Base-by-base conservation (phyloP, 1,140 invertebrate species). In the Hirudo medicinalis region DNA sequence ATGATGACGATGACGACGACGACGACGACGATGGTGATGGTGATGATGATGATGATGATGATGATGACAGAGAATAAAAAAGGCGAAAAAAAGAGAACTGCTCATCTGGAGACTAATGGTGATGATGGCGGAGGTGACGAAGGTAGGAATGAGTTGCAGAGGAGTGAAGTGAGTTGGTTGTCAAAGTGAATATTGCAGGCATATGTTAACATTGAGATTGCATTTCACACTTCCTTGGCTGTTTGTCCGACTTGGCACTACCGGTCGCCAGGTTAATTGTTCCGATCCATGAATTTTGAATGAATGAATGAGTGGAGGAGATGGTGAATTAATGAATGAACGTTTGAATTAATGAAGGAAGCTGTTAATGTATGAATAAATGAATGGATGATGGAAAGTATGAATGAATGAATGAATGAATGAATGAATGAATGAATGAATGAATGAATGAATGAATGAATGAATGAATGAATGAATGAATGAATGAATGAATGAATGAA, bases 91-190 rank as follows among this genome's bases (percentile, higher is more conserved):
- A 49, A 13, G 43, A 13, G 43, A 49, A 17, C 43, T 9, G 43
- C 11, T 17, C 9, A 11, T 49, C 43, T 17, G 43, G 43, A 49
- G 43, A 49, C 11, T 49, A 49, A 32, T 63, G 57, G 57, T 63
- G 57, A 63, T 63, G 57, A 63, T 63, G 57, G 29, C 57, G 57
- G 29, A 25, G 57, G 29, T 63, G 57, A 63, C 19, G 57, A 63
- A 15, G 57, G 29, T n/a, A 63, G 20, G 57, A 63, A 32, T 22
- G 29, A 32, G 57, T 15, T 11, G 57, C 22, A 15, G 57, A 63
- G 19, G 57, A 63, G 57, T 13, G 29, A 22, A 32, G 15, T 20
- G 29, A 63, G 13, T 32, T 63, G 57, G 29, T 32, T 25, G 22
- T 63, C 57, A 32, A 63, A 22, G 22, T 32, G 29, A 63, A 63